Evolutionary conservation across 2,888 invertebrate species (phyloP), one percentile per base, ranked within the genome.

Genomic region (Laspeyria flexula): DNA sequence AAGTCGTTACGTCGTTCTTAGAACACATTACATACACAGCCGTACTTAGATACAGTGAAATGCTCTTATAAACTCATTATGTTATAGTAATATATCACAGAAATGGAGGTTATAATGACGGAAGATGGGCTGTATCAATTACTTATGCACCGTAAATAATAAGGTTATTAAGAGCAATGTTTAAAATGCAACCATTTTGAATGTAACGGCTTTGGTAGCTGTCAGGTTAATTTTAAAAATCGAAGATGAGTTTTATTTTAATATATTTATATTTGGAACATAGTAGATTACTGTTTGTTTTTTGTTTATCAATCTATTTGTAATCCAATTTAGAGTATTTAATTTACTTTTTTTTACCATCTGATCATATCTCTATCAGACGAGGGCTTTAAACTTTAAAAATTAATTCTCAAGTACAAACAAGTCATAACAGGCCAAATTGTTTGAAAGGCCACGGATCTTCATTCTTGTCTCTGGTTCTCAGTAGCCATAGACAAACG

Each of bases 401-500:
- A n/a, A n/a, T n/a, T n/a, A n/a, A n/a, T n/a, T n/a, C n/a, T n/a
- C n/a, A 27, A 29, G 38, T 38, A 23, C 9, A 11, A 39, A 46
- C 33, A 38, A n/a, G 40, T 34, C 34, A 21, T 34, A 18, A 40
- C 40, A 12, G n/a, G n/a, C n/a, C 12, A 21, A 33, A 33, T 43
- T 43, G 37, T 44, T 31, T 18, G n/a, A 43, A 53, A 58, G 44
- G 52, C 29, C 48, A 49, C 43, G 39, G 34, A 50, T 48, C 40
- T 40, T 56, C 50, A 47, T 23, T 40, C 50, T 57, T 48, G 39
- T 45, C 40, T 49, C 39, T 43, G 46, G 42, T 65, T 61, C 56
- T 54, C 30, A 40, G 63, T 50, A 64, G 15, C 48, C 48, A 49
- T 55, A 49, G 40, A 40, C 60, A 43, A 48, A 71, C 69, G 51